Evolutionary conservation across 2,113 vertebrate species (phyloP).

Genomic region (Sprattus sprattus): DNA sequence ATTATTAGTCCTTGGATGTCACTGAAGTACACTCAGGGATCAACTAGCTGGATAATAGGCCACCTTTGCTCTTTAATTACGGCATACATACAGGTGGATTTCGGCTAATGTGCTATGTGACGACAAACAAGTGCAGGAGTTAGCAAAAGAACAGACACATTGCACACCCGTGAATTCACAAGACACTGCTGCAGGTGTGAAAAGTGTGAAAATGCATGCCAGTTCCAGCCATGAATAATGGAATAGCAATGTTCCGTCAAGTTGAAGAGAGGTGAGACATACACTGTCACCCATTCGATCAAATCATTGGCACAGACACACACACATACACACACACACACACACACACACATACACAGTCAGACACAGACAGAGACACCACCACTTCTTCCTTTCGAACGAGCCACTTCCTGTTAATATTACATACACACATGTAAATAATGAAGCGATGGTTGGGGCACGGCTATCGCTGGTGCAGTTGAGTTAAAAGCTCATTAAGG

Average conservation of each 20-base stretch:
- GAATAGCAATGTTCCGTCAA: not conserved
- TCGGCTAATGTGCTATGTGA: not conserved
- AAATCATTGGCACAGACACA: not conserved
- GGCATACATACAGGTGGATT: not conserved
- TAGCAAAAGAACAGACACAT: not conserved
- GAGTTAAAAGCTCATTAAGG: not conserved
- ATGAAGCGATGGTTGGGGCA: not conserved
- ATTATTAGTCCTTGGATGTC: not conserved
- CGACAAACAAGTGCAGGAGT: not conserved
- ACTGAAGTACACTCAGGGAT: not conserved
- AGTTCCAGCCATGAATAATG: not conserved
- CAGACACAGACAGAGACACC: not conserved
- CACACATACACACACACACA: not conserved
- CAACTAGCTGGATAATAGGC: not conserved
- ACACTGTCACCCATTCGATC: too few species aligned
- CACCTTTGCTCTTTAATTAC: not conserved
- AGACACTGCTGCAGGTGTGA: not conserved
- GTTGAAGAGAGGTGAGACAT: too few species aligned
- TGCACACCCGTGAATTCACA: not conserved
- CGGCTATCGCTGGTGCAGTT: not conserved
- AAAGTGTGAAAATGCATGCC: not conserved
- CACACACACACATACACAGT: not conserved
- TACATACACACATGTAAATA: not conserved
- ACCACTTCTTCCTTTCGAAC: not conserved
- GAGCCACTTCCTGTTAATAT: conserved; percentile 2